These are phyloP conservation scores for Heliconius eleuchia DNA, from an alignment of 1,140 invertebrate species.

Conservation along the genomic window DNA sequence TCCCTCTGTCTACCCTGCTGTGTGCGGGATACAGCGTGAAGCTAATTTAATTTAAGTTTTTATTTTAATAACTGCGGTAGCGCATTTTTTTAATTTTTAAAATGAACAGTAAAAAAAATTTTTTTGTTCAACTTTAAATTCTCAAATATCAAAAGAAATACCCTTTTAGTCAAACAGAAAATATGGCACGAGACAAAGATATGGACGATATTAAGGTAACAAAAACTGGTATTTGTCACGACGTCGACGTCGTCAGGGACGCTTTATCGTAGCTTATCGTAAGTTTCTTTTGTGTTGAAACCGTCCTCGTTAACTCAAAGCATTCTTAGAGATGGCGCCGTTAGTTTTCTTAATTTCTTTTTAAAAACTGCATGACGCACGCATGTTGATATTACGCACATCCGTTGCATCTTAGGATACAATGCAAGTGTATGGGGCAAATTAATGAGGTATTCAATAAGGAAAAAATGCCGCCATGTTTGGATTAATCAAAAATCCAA, in stretches of 20 bases:
- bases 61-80: too few relatives aligned
- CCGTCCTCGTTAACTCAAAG: slow-evolving; percentile 47
- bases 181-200: slow-evolving; percentile 41
- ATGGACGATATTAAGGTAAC: slow-evolving; percentile 31
- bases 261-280: slow-evolving; percentile 43
- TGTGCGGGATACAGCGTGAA: too few relatives aligned
- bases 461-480: slow-evolving; percentile 17
- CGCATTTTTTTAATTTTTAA: neutral
- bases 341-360: slow-evolving; percentile 27
- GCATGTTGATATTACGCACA: slow-evolving; percentile 58
- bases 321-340: slow-evolving; percentile 45
- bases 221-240: slow-evolving; percentile 48
- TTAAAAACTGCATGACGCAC: slow-evolving; percentile 23
- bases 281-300: slow-evolving; percentile 49
- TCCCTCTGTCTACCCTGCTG: too few relatives aligned
- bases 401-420: slow-evolving; percentile 57
- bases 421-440: slow-evolving; percentile 59
- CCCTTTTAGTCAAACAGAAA: slow-evolving; percentile 26
- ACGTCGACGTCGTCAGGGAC: slow-evolving; percentile 42
- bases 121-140: neutral
- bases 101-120: neutral
- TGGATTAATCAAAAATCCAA: slow-evolving; percentile 18
- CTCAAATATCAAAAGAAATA: neutral
- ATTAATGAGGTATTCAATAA: slow-evolving; percentile 58
- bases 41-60: too few relatives aligned